Evolutionary conservation across 2,888 invertebrate genomes (phyloP).

Genomic region (Thera britannica): DNA sequence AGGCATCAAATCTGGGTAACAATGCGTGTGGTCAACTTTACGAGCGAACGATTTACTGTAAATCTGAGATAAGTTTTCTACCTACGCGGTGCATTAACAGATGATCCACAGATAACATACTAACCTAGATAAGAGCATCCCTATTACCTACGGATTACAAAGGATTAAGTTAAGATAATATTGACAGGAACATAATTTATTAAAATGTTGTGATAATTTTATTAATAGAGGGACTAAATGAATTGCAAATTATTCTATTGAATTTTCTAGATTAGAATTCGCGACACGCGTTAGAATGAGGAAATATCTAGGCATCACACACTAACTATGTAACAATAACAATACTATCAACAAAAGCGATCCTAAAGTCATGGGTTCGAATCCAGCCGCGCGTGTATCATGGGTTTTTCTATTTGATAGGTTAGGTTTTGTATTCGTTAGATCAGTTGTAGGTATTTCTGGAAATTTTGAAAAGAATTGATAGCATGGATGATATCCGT

Average conservation of each 20-base stretch:
- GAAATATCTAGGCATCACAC: conserved; percentile 20
- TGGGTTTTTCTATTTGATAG: too few species aligned
- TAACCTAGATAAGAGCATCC: neutral
- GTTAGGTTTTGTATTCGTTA: too few species aligned
- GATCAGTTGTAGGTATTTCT: too few species aligned
- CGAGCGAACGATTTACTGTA: neutral
- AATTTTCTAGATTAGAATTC: conserved; percentile 23
- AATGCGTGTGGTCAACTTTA: conserved; percentile 21
- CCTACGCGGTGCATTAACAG: conserved; percentile 2
- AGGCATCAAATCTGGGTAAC: neutral
- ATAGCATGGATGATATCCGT: too few species aligned
- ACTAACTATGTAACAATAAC: neutral
- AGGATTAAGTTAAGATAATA: neutral
- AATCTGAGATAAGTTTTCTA: conserved; percentile 15
- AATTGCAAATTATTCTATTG: conserved; percentile 15
- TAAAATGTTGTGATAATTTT: conserved; percentile 24
- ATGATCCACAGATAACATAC: conserved; percentile 15
- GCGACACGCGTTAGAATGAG: conserved; percentile 20
- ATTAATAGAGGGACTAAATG: conserved; percentile 12
- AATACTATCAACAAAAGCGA: too few species aligned
- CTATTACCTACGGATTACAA: neutral
- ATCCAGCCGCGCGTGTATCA: too few species aligned
- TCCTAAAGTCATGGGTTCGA: too few species aligned
- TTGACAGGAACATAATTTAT: conserved; percentile 14
- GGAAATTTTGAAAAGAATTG: too few species aligned